Evolutionary conservation across 1,140 invertebrate species (phyloP).

Genomic region (Caenorhabditis tropicalis): DNA sequence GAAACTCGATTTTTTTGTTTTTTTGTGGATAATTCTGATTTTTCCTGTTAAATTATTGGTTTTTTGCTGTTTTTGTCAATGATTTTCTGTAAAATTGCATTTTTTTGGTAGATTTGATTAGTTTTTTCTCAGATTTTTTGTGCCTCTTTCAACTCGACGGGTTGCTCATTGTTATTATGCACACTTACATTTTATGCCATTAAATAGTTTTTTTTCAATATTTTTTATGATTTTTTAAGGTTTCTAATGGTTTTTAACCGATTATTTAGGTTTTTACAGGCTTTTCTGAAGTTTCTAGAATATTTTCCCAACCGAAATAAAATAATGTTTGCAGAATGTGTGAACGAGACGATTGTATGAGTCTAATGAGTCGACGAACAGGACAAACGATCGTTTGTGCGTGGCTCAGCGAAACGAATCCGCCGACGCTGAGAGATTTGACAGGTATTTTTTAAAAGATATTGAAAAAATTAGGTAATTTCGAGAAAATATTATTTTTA

Average conservation of each 20-base stretch:
- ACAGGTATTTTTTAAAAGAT: not conserved
- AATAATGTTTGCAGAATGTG: not conserved
- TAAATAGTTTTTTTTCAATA: too few relatives aligned
- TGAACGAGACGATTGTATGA: conserved; percentile 16
- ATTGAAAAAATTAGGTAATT: not conserved
- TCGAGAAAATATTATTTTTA: not conserved
- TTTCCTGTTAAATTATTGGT: not conserved
- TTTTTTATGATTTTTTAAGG: too few relatives aligned
- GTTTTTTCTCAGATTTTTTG: too few relatives aligned
- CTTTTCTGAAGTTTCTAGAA: too few relatives aligned
- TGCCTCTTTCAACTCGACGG: too few relatives aligned
- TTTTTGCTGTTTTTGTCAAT: not conserved
- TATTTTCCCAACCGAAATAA: too few relatives aligned
- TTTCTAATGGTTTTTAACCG: too few relatives aligned
- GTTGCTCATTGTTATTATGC: too few relatives aligned
- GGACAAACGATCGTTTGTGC: conserved; percentile 22
- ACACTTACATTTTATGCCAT: too few relatives aligned
- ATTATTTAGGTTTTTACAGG: too few relatives aligned
- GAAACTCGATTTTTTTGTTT: not conserved
- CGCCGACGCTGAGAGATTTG: not conserved
- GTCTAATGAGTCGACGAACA: not conserved
- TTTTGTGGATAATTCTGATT: not conserved
- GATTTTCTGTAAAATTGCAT: too few relatives aligned
- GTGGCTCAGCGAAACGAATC: not conserved
- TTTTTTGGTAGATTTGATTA: too few relatives aligned